phyloP scores from a whole-genome alignment of 2,888 invertebrate genomes.

The Steinernema carpocapsae region DNA sequence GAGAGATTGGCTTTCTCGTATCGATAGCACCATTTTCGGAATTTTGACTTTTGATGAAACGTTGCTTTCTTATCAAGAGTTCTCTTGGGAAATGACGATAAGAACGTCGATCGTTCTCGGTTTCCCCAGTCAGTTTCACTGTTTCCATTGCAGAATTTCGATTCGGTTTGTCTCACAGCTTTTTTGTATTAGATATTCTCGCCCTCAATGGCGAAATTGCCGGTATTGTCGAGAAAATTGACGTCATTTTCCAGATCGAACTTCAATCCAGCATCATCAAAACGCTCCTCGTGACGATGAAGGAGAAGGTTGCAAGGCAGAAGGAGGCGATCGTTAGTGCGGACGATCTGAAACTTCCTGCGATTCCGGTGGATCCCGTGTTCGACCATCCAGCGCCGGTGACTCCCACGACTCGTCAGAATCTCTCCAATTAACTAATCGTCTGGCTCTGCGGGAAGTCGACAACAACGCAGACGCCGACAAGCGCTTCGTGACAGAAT shows the following conservation, averaged over 20 bases:
- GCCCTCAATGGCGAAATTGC: neutral
- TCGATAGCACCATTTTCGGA: no score
- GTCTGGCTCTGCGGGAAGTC: neutral
- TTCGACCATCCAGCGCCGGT: neutral
- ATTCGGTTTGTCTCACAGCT: no score
- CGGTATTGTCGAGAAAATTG: neutral
- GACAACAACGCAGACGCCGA: neutral
- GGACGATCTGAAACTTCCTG: neutral
- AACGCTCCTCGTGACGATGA: neutral
- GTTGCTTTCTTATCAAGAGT: no score
- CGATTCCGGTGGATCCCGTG: neutral
- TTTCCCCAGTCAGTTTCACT: neutral
- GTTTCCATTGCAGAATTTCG: no score
- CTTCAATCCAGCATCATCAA: neutral
- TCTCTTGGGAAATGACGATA: neutral
- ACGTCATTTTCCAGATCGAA: neutral
- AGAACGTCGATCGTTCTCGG: neutral
- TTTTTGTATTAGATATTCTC: no score
- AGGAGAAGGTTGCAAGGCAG: neutral
- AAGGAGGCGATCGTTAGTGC: neutral
- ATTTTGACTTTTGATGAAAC: no score
- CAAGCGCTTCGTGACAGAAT: neutral
- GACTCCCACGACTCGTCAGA: neutral
- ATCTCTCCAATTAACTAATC: constrained; percentile 5
- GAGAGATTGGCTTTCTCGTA: no score